Percentiles rank a stretch among this genome's conserved stretches.
phyloP scores from a whole-genome alignment of 2,797 vertebrate genomes.

The Clarias laeviceps region DNA sequence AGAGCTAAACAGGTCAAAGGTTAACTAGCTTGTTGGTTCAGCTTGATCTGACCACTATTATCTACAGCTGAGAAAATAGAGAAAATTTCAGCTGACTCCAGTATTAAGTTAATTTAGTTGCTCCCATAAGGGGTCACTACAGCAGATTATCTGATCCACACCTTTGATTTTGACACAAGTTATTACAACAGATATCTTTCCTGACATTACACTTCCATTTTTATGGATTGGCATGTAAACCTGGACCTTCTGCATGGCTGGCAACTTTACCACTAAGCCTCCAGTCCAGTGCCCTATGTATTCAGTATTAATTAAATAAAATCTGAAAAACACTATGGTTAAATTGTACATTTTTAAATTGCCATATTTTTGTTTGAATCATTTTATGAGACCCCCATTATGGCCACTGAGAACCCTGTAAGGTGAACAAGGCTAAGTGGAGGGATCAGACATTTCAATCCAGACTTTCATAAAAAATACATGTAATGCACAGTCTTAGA shows the following conservation, averaged over 20 bases:
- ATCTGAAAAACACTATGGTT: neutral
- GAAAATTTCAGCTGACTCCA: neutral
- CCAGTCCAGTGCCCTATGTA: too few relatives aligned
- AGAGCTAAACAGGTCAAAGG: neutral
- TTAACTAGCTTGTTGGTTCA: neutral
- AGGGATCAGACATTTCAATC: neutral
- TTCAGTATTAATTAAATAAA: too few relatives aligned
- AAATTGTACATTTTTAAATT: neutral
- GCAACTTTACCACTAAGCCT: too few relatives aligned
- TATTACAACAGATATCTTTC: too few relatives aligned
- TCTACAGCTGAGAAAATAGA: slow-evolving; percentile 67
- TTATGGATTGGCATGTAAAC: too few relatives aligned
- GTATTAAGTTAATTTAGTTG: neutral
- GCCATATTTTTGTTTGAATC: neutral
- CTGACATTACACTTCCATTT: too few relatives aligned
- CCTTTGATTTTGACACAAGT: too few relatives aligned
- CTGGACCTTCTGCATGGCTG: too few relatives aligned
- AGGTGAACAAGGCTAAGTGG: neutral
- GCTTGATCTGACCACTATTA: slow-evolving; percentile 51
- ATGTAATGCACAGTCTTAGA: neutral
- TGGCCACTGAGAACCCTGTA: neutral
- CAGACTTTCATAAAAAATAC: neutral
- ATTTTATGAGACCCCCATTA: neutral
- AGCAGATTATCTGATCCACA: too few relatives aligned
- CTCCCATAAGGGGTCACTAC: too few relatives aligned